A percentile compares a stretch with the other conserved stretches of the same genome.
Evolutionary conservation across 2,797 vertebrate genomes (phyloP).

Genomic region (Rachycentron canadum): DNA sequence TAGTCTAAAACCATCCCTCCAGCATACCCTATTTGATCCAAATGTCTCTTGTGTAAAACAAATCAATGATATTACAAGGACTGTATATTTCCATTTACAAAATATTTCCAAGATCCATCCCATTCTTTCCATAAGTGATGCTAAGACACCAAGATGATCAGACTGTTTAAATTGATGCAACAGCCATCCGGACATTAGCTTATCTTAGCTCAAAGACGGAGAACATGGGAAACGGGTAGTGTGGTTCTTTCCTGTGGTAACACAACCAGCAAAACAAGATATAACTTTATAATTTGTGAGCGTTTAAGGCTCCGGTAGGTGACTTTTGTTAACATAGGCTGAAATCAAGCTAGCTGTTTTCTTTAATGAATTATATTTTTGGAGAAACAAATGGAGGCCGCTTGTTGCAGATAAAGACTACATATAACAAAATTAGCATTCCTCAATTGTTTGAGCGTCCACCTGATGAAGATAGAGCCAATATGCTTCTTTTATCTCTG

Average conservation of each 20-base stretch:
- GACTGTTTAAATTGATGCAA: not conserved
- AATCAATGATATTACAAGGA: too few relatives aligned
- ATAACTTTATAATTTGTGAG: not conserved
- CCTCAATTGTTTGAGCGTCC: not conserved
- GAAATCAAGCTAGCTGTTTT: not conserved
- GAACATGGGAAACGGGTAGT: not conserved
- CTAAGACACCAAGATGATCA: too few relatives aligned
- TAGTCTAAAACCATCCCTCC: too few relatives aligned
- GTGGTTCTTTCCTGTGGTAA: not conserved
- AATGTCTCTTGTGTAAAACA: too few relatives aligned
- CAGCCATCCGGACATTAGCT: not conserved
- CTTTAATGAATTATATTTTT: not conserved
- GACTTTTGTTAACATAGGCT: not conserved
- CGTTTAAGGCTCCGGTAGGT: not conserved
- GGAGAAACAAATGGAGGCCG: too few relatives aligned
- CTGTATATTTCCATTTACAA: too few relatives aligned
- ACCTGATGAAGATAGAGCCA: not conserved
- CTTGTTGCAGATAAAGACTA: not conserved
- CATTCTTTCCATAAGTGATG: too few relatives aligned
- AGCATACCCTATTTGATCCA: too few relatives aligned
- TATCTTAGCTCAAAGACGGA: not conserved
- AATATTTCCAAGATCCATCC: too few relatives aligned
- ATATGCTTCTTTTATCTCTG: not conserved
- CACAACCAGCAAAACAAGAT: not conserved
- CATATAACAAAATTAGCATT: not conserved